Evolutionary conservation across 2,888 invertebrate species (phyloP).

Genomic region (Nebria brevicollis): DNA sequence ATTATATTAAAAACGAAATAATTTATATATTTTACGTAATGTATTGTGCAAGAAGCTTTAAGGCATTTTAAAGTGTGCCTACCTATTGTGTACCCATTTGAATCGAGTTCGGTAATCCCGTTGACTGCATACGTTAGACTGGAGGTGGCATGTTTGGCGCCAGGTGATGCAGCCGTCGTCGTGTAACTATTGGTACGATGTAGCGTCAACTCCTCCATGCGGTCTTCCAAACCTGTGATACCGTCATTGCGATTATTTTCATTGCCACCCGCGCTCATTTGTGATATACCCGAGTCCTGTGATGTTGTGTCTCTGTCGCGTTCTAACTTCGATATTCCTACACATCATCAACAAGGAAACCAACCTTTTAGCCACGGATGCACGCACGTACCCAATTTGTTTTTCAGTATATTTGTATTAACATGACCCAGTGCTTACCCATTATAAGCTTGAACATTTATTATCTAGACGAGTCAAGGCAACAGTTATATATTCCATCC

Average conservation of each 20-base stretch:
- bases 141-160: slow-evolving; percentile 17
- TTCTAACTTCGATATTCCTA: slow-evolving; percentile 62
- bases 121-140: slow-evolving; percentile 58
- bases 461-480: not conserved
- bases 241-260: slow-evolving; percentile 58
- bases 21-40: no score
- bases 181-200: slow-evolving; percentile 48
- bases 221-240: slow-evolving; percentile 67
- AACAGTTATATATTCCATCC: no score
- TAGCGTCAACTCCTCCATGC: slow-evolving; percentile 65
- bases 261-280: slow-evolving; percentile 74
- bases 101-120: slow-evolving; percentile 57
- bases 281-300: slow-evolving; percentile 89
- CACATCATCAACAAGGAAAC: slow-evolving; percentile 4
- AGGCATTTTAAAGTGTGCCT: slow-evolving; percentile 32
- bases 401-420: not conserved
- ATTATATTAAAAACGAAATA: no score
- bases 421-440: not conserved
- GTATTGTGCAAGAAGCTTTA: no score
- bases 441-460: not conserved
- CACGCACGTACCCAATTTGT: not conserved
- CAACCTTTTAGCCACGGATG: not conserved
- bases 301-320: slow-evolving; percentile 77
- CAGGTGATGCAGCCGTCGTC: slow-evolving; percentile 15
- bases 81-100: slow-evolving; percentile 60